These are phyloP conservation scores for Lamproptera curius DNA, from an alignment of 2,888 invertebrate species.

Conservation along the genomic window DNA sequence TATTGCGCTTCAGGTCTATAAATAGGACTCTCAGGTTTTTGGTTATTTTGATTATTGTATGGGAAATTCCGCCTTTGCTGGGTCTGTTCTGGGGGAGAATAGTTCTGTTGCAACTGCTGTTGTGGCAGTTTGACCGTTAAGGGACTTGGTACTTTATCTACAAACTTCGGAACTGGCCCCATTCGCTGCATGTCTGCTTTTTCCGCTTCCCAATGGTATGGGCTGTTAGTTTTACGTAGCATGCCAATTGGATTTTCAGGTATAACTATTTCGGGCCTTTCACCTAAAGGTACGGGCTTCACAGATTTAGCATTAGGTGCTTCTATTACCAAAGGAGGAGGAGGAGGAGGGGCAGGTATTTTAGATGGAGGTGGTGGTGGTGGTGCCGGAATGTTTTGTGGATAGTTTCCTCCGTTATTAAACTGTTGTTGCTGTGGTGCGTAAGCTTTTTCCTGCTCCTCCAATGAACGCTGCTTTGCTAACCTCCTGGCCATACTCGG, in stretches of 20 bases:
- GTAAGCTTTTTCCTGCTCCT: conserved; percentile 71
- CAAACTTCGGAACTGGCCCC: conserved; percentile 66
- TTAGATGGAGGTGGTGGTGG: conserved; percentile 68
- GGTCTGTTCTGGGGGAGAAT: conserved; percentile 50
- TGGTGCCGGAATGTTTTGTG: conserved; percentile 50
- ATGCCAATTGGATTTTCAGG: conserved; percentile 85
- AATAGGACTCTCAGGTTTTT: conserved; percentile 63
- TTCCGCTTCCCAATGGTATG: conserved; percentile 81
- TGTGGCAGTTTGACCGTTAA: conserved; percentile 68
- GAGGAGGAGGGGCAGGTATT: conserved; percentile 76
- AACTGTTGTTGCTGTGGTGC: conserved; percentile 37
- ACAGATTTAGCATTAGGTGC: conserved; percentile 67
- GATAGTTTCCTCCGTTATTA: conserved; percentile 40
- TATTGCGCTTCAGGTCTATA: conserved; percentile 72
- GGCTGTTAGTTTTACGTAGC: conserved; percentile 83
- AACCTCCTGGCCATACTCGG: conserved; percentile 92
- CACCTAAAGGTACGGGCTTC: conserved; percentile 75
- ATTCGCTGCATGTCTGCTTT: conserved; percentile 75
- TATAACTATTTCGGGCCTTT: conserved; percentile 86
- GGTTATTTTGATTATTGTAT: conserved; percentile 48
- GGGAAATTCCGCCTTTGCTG: conserved; percentile 42
- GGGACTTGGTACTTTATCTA: conserved; percentile 68
- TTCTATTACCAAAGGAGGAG: conserved; percentile 79
- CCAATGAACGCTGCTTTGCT: conserved; percentile 80
- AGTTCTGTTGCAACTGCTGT: conserved; percentile 62